Evolutionary conservation across 2,797 vertebrate genomes (phyloP), one percentile per base, ranked within the genome.

Genomic region (Rhodeus uyekii): DNA sequence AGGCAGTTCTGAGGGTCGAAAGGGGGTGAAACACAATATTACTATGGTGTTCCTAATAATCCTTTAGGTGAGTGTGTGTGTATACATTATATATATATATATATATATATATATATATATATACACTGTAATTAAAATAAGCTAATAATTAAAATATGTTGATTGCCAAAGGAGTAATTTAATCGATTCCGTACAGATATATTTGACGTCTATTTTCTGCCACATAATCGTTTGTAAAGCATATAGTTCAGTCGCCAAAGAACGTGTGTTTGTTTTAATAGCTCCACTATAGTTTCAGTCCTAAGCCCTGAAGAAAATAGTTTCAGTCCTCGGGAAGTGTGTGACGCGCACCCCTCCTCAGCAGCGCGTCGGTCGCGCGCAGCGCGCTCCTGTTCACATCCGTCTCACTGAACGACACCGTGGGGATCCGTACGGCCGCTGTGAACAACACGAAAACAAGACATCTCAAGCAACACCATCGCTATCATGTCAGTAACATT

Each of bases 371-470:
- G 89, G 98, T 97, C 19, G 96, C 91, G 10, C 86, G 89, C 88
- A 98, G 92, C 18, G 97, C 96, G 0, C 94, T 96, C 12, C 85
- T 91, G 86, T 98, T 98, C 86, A 87, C 78, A 6, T 96, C 85
- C 0, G 92, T 91, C 5, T 88, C 46, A 1, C 94, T 91, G 48
- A 93, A 58, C 0, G 97, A 96, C 85, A 99, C 96, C 0, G 98
- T 98, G n/a, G 96, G 96, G 84, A 99, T 97, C 90, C 86, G 93
- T 84, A 99, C 89, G 3, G 97, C 96, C 84, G 94, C 98, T 99
- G 85, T 9, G 16, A 9, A 16, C 85, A 80, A 3, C 65, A n/a
- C 67, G 32, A 63, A 10, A 9, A 84, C 39, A 14, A 78, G n/a
- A 50, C 18, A 81, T 29, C 29, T 60, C 24, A 29, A 60, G 3